Evolutionary conservation across 2,113 vertebrate species (phyloP).

Genomic region (Pterocles orientalis): DNA sequence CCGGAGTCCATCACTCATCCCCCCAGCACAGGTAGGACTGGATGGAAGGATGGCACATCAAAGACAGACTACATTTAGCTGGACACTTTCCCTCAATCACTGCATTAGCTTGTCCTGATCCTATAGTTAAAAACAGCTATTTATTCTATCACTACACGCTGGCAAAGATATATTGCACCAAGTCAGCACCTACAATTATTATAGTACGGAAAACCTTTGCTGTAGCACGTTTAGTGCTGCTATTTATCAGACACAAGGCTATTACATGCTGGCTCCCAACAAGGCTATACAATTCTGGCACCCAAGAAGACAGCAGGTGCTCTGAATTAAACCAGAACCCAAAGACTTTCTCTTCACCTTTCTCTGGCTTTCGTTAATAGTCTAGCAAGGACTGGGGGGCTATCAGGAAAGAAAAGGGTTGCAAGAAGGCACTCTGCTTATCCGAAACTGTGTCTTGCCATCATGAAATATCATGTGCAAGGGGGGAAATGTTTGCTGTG

Average conservation of each 20-base stretch:
- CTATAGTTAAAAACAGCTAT: constrained; percentile 65
- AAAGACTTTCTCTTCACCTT: constrained; percentile 20
- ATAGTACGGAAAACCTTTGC: constrained; percentile 67
- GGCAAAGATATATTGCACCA: constrained; percentile 67
- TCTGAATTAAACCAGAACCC: constrained; percentile 42
- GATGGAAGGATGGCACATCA: not conserved
- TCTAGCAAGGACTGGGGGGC: not conserved
- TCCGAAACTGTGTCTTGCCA: not conserved
- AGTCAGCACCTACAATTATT: constrained; percentile 73
- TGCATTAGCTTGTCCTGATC: constrained; percentile 55
- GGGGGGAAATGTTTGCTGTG: not conserved
- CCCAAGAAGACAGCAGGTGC: constrained; percentile 58
- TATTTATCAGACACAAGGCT: constrained; percentile 72
- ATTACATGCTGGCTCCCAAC: constrained; percentile 65
- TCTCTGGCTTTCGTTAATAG: not conserved
- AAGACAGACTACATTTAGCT: constrained; percentile 26
- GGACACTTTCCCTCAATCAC: constrained; percentile 53
- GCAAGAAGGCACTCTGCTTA: not conserved
- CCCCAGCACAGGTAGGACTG: not conserved
- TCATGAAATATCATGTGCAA: not conserved
- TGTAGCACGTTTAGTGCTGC: constrained; percentile 68
- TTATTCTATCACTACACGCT: constrained; percentile 59
- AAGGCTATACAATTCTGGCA: constrained; percentile 63
- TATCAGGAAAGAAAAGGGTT: not conserved
- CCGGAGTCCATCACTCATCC: not conserved